Conservation (phyloP, 1,140 invertebrate genomes). For the Metopolophium dirhodum region DNA sequence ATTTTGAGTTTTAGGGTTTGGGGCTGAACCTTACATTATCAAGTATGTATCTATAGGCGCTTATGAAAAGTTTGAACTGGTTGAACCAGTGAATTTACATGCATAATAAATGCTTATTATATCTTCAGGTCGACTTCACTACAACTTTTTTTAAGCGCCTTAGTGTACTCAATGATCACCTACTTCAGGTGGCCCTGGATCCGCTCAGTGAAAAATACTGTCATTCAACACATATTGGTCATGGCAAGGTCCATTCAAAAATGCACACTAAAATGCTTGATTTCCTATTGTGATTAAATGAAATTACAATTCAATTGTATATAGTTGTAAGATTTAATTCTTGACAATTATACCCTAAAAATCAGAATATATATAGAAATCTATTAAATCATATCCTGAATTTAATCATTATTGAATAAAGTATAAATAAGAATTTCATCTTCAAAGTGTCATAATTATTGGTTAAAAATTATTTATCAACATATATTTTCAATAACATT, state of each 20-base stretch:
- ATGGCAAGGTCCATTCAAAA: not conserved
- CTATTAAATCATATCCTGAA: not conserved
- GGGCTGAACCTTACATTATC: slow-evolving; percentile 31
- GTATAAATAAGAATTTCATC: not conserved
- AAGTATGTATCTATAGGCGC: slow-evolving; percentile 25
- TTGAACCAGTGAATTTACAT: not conserved
- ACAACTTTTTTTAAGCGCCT: slow-evolving; percentile 17
- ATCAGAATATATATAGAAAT: not conserved
- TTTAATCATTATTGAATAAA: not conserved
- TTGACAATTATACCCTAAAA: not conserved
- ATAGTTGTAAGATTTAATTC: too few species aligned
- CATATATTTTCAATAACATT: not conserved
- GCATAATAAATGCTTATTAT: slow-evolving; percentile 5
- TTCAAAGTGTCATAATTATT: not conserved
- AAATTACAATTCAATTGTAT: not conserved
- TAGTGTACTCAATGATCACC: not conserved
- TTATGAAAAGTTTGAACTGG: not conserved
- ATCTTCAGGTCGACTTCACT: not conserved
- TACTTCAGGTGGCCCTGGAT: slow-evolving; percentile 1
- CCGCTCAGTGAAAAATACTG: not conserved
- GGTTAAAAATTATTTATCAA: not conserved
- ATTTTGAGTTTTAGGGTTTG: slow-evolving; percentile 36
- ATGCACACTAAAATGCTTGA: not conserved
- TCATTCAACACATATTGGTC: not conserved
- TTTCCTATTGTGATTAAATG: not conserved